phyloP scores from a whole-genome alignment of 2,888 invertebrate species.

The Scaeva pyrastri region DNA sequence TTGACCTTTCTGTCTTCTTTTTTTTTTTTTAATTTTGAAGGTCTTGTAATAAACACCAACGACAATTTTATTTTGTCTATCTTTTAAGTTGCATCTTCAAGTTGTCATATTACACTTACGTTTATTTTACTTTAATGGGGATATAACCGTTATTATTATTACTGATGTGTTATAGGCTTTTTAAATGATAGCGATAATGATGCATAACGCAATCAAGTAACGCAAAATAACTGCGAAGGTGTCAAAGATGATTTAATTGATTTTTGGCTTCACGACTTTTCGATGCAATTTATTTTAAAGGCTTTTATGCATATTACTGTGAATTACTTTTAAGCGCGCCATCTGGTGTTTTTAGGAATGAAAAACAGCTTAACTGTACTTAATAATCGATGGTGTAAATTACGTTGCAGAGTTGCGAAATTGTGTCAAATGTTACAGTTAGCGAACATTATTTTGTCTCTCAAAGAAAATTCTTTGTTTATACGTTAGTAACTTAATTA shows the following conservation, averaged over 20 bases:
- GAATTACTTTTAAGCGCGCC: background rate
- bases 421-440: constrained; percentile 44
- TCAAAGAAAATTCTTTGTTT: background rate
- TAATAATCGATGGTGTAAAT: background rate
- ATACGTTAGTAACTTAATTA: background rate
- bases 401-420: background rate
- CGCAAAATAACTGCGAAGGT: background rate
- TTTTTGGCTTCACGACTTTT: background rate
- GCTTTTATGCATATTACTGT: background rate
- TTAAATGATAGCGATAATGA: background rate
- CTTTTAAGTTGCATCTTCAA: constrained; percentile 59
- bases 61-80: constrained; percentile 30
- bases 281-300: constrained; percentile 7
- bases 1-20: constrained; percentile 65
- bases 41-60: constrained; percentile 51
- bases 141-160: constrained; percentile 8
- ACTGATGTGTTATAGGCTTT: background rate
- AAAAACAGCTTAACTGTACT: background rate
- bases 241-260: background rate
- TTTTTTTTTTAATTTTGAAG: too few relatives aligned
- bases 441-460: background rate
- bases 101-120: constrained; percentile 8
- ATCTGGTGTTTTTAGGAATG: background rate
- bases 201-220: background rate
- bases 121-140: background rate